Conservation (phyloP, 2,888 invertebrate genomes). For the Raillietiella orientalis region DNA sequence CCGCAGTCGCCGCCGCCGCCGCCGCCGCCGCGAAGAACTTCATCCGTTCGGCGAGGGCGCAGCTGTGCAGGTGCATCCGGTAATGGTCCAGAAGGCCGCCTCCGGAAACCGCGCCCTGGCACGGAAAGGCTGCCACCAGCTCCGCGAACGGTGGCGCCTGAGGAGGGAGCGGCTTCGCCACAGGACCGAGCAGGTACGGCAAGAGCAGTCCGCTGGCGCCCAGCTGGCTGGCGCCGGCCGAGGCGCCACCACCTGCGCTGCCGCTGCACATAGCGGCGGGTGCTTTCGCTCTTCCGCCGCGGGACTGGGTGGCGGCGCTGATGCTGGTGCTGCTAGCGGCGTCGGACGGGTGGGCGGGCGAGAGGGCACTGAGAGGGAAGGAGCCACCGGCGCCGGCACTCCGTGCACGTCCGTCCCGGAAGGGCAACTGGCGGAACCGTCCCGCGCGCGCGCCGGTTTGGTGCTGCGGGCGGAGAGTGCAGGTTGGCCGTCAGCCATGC, state of each 20-base stretch:
- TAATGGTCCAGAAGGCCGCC: slow-evolving; percentile 33
- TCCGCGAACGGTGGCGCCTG: slow-evolving; percentile 1
- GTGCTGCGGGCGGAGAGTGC: too few relatives aligned
- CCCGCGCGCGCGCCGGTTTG: too few relatives aligned
- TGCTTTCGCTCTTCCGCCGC: slow-evolving; percentile 7
- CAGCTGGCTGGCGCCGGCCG: slow-evolving; percentile 4
- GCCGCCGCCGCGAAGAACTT: slow-evolving; percentile 17
- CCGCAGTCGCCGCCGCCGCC: slow-evolving; percentile 4
- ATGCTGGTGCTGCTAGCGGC: slow-evolving; percentile 4
- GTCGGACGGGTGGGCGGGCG: too few relatives aligned
- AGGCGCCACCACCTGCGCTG: slow-evolving; percentile 3
- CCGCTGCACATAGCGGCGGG: slow-evolving; percentile 6
- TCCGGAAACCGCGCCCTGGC: slow-evolving; percentile 16
- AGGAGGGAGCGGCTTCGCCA: too few relatives aligned
- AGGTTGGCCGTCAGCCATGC: too few relatives aligned
- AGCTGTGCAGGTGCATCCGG: slow-evolving; percentile 51
- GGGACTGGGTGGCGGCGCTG: slow-evolving; percentile 7
- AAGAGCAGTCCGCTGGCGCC: slow-evolving; percentile 1
- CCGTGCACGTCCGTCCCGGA: too few relatives aligned
- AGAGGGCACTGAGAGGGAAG: too few relatives aligned
- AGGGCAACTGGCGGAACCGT: too few relatives aligned
- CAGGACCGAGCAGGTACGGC: too few relatives aligned
- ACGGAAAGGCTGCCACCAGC: slow-evolving; percentile 3
- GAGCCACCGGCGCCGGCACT: too few relatives aligned
- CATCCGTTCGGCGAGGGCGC: slow-evolving; percentile 49